A percentile compares a stretch with the other conserved stretches of the same genome.
Conservation (phyloP, 2,797 vertebrate species). For the Characodon lateralis region DNA sequence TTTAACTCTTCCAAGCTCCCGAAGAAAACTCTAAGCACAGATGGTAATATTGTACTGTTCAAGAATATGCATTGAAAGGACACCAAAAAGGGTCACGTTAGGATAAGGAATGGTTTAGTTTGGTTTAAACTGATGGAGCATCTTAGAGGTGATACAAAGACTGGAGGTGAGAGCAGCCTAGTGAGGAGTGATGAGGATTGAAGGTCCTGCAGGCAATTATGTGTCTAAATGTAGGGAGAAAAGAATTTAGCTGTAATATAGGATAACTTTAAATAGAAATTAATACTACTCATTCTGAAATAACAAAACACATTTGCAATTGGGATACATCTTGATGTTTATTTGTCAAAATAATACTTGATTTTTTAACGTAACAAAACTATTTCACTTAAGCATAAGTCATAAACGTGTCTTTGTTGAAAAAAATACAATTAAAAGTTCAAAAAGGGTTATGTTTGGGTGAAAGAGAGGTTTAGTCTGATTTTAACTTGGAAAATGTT, state of each 20-base stretch:
- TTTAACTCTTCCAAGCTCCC: constrained; percentile 16
- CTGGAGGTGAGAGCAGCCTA: constrained; percentile 3
- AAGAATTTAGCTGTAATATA: constrained; percentile 5
- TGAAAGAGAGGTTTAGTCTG: constrained; percentile 5
- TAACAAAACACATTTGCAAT: background rate
- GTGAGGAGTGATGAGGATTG: constrained; percentile 20
- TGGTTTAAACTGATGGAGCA: constrained; percentile 11
- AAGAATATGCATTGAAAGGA: constrained; percentile 19
- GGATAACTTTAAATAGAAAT: constrained; percentile 11
- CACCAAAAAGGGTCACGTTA: constrained; percentile 15
- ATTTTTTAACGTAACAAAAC: background rate
- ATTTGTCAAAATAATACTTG: background rate
- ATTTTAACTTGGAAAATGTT: constrained; percentile 14
- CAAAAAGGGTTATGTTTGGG: constrained; percentile 14
- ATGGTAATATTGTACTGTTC: constrained; percentile 25
- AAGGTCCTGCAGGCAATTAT: constrained; percentile 10
- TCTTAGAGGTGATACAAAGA: constrained; percentile 12
- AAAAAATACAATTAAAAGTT: constrained; percentile 15
- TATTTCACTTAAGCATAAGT: background rate
- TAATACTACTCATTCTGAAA: constrained; percentile 11
- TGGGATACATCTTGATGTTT: background rate
- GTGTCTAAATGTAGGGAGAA: background rate
- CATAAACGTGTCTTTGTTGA: constrained; percentile 20
- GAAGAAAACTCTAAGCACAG: constrained; percentile 4
- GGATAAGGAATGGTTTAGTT: constrained; percentile 13